A percentile compares a stretch with the other conserved stretches of the same genome.
Evolutionary conservation across 2,113 vertebrate species (phyloP).

Genomic region (Megaceryle torquata): DNA sequence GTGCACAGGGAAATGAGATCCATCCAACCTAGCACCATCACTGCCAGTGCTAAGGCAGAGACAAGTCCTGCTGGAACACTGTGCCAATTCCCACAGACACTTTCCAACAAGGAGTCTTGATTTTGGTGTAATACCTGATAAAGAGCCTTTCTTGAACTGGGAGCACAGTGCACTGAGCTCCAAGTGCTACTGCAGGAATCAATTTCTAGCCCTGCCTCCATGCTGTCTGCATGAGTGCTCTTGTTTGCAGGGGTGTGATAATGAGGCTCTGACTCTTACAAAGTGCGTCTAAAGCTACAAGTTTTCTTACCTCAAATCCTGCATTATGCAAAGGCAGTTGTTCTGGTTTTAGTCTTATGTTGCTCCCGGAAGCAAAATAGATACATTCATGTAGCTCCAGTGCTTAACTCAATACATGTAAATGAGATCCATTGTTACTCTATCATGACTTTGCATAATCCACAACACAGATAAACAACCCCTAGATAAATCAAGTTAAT

Average conservation of each 20-base stretch:
- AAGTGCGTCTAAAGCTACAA: neutral
- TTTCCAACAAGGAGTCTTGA: neutral
- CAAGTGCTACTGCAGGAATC: neutral
- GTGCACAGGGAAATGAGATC: neutral
- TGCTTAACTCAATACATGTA: neutral
- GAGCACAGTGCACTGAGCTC: neutral
- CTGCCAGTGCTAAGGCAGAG: neutral
- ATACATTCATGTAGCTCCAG: neutral
- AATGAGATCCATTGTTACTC: neutral
- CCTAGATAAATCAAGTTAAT: neutral
- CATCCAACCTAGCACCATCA: neutral
- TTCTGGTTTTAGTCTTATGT: neutral
- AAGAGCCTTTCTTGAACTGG: neutral
- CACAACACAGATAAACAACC: neutral
- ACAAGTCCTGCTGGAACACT: neutral
- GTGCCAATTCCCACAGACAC: accelerated
- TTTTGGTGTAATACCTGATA: neutral
- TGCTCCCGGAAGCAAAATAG: neutral
- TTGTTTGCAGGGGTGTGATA: neutral
- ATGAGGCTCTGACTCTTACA: neutral
- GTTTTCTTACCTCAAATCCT: neutral
- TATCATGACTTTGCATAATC: neutral
- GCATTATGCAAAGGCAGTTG: neutral
- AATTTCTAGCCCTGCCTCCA: neutral
- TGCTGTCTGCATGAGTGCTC: neutral